Percentiles rank a stretch among this genome's conserved stretches.
These are phyloP conservation scores for Leptura quadrifasciata DNA, from an alignment of 2,888 invertebrate genomes.

Conservation along the genomic window DNA sequence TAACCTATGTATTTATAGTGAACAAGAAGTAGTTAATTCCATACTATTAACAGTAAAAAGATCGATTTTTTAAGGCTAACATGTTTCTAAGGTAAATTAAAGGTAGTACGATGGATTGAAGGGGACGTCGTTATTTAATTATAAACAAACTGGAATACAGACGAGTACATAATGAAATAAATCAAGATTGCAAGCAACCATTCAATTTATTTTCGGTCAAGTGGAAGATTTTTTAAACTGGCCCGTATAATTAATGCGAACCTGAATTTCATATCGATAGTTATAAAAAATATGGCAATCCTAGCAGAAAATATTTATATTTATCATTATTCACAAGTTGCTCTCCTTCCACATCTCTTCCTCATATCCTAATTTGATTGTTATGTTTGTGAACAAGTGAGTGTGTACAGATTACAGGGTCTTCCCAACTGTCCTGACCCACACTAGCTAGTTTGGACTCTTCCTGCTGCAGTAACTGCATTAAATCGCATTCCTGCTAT, in stretches of 20 bases:
- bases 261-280: background rate
- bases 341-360: background rate
- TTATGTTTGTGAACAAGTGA: background rate
- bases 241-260: background rate
- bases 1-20: no score
- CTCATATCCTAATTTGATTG: background rate
- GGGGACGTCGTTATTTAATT: background rate
- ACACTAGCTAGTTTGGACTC: slow-evolving; percentile 25
- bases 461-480: slow-evolving; percentile 34
- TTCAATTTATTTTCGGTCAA: background rate
- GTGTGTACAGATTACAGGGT: background rate
- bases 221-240: slow-evolving; percentile 1
- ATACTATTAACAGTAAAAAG: background rate
- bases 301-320: background rate
- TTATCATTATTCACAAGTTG: background rate
- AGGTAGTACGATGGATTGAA: background rate
- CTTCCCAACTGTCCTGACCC: slow-evolving; percentile 12
- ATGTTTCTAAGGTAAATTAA: background rate
- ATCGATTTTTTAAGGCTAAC: background rate
- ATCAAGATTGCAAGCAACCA: background rate
- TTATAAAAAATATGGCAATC: background rate
- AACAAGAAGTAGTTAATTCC: no score
- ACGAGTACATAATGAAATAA: no score
- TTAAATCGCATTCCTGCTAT: slow-evolving; percentile 11
- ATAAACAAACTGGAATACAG: background rate